Evolutionary conservation across 1,140 invertebrate species (phyloP).

Genomic region (Drosophila kanapiae): DNA sequence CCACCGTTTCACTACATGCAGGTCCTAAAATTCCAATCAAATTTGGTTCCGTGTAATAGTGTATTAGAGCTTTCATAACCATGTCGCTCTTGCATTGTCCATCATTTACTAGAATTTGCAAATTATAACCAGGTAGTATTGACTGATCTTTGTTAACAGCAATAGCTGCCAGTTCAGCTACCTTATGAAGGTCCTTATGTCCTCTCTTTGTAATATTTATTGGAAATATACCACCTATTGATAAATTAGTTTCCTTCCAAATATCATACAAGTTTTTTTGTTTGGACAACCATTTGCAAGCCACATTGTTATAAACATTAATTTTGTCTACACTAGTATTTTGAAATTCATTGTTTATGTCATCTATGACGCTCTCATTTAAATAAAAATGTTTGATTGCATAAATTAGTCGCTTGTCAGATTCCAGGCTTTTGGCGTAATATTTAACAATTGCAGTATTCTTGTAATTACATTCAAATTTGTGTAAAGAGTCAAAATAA

Average conservation of each 20-base stretch:
- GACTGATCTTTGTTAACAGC: constrained; percentile 89
- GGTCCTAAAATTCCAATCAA: constrained; percentile 92
- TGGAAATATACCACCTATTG: constrained; percentile 93
- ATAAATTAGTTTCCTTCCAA: constrained; percentile 87
- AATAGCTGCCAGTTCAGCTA: constrained; percentile 88
- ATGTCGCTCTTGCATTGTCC: constrained; percentile 91
- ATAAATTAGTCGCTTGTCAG: constrained; percentile 86
- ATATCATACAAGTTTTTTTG: constrained; percentile 86
- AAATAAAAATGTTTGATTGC: constrained; percentile 59
- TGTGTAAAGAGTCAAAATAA: constrained; percentile 62
- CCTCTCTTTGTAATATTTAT: constrained; percentile 87
- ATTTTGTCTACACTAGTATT: no score
- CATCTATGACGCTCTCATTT: constrained; percentile 8
- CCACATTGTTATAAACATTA: constrained; percentile 86
- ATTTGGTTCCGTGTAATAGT: constrained; percentile 87
- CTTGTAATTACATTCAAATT: constrained; percentile 88
- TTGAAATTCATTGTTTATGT: constrained; percentile 28
- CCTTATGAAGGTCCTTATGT: constrained; percentile 88
- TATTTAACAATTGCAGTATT: constrained; percentile 89
- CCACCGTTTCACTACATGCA: constrained; percentile 93
- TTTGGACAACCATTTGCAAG: constrained; percentile 89
- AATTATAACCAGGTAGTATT: constrained; percentile 88
- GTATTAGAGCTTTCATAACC: constrained; percentile 93
- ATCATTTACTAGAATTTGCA: constrained; percentile 88
- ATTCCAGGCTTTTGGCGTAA: constrained; percentile 87